Evolutionary conservation across 2,113 vertebrate species (phyloP).

Genomic region (Sorex araneus): DNA sequence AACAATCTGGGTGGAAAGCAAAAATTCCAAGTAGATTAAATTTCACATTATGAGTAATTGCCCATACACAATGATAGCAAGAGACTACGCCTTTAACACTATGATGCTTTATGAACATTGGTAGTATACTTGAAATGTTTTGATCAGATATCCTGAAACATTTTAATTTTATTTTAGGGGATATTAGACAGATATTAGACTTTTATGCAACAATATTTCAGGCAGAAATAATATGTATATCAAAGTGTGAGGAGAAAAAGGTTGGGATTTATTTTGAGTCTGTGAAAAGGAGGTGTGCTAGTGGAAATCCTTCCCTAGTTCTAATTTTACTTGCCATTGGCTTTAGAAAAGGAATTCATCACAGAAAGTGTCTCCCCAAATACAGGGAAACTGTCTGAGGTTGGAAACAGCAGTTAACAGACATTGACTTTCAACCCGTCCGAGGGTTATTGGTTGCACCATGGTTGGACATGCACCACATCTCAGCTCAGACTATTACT

Average conservation of each 20-base stretch:
- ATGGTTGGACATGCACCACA: no score
- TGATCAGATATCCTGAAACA: neutral
- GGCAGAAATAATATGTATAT: neutral
- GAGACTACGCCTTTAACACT: neutral
- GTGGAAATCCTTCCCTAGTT: neutral
- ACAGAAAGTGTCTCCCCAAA: neutral
- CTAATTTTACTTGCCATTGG: constrained; percentile 15
- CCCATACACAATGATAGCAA: neutral
- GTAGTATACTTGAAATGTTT: neutral
- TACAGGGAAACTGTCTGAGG: neutral
- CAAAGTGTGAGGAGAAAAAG: neutral
- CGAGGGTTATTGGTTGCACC: no score
- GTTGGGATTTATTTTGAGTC: neutral
- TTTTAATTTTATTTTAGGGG: neutral
- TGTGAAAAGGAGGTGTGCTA: neutral
- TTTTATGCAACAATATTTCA: neutral
- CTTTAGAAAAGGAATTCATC: neutral
- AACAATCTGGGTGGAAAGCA: neutral
- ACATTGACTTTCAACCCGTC: neutral
- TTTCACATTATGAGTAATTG: neutral
- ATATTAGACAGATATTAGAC: neutral
- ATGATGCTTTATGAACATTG: neutral
- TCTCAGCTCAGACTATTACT: no score
- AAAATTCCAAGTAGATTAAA: neutral
- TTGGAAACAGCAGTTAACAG: neutral